phyloP scores from a whole-genome alignment of 1,140 invertebrate genomes.

The Vanessa tameamea region DNA sequence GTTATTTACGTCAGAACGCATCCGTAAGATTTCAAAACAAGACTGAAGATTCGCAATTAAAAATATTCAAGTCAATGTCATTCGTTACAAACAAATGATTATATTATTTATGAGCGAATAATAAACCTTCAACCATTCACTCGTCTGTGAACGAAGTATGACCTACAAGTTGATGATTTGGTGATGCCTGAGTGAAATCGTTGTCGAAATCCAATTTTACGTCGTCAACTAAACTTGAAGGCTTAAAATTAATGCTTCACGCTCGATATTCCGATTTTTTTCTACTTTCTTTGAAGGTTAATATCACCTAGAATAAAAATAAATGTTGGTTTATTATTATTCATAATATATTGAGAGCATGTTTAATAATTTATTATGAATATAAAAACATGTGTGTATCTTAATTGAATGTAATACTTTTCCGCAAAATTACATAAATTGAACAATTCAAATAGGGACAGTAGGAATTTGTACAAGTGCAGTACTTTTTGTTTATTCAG shows the following conservation, averaged over 20 bases:
- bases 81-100: constrained; percentile 30
- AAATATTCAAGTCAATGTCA: constrained; percentile 46
- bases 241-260: too few relatives aligned
- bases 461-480: constrained; percentile 32
- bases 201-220: constrained; percentile 14
- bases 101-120: constrained; percentile 16
- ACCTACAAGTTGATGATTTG: constrained; percentile 53
- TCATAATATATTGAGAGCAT: background rate
- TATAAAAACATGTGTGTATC: constrained; percentile 1
- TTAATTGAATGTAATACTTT: background rate
- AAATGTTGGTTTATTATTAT: background rate
- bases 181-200: constrained; percentile 12
- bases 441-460: constrained; percentile 13
- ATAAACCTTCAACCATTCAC: constrained; percentile 46
- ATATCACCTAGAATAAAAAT: background rate
- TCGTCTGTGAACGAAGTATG: constrained; percentile 46
- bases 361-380: background rate
- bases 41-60: constrained; percentile 22
- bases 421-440: background rate
- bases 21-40: constrained; percentile 32
- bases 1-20: constrained; percentile 41
- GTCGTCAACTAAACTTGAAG: background rate
- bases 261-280: too few relatives aligned
- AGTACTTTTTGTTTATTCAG: constrained; percentile 47
- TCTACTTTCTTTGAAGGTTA: too few relatives aligned